Base-by-base conservation (phyloP, 2,888 invertebrate genomes). In the Drosophila leonis region DNA sequence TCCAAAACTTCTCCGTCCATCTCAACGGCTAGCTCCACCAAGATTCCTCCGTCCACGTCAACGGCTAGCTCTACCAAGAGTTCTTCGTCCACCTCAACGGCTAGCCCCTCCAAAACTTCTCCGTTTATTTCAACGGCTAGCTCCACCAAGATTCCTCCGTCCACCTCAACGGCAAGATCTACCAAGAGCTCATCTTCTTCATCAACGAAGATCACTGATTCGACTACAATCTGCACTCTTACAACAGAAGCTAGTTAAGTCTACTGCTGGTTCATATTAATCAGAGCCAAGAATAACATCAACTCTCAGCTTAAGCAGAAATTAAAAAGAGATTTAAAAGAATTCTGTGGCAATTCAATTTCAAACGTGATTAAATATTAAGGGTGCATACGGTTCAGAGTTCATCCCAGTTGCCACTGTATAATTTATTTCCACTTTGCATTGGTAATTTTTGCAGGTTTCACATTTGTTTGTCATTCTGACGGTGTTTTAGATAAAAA, bases 361-460 rank as follows among this genome's bases (percentile, higher is more conserved):
- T 35, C 24, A 35, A 52, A 35, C 18, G 18, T 29, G 31, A 62
- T 51, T 77, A 51, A 59, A 60, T 59, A 39, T 44, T 60, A 41
- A 56, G 33, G 31, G 54, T 59, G 27, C 27, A 65, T 37, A 52
- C 10, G 33, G 51, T 49, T 60, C 57, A 55, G 31, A 68, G 61
- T 42, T 62, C 46, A 46, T 37, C 46, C 33, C 18, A 33, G 31
- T 29, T 35, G 9, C 54, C 55, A n/a, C 46, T 41, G 39, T 39
- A 27, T 39, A 20, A 56, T 68, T 57, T 57, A 67, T 56, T 51
- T 67, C 56, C 49, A 67, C 48, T 68, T 68, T 68, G 35, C 56
- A 68, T 68, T 67, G 31, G 42, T 56, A 55, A 67, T 52, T 42
- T 33, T 29, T n/a, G 48, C 33, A 33, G 59, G 57, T 37, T 37